phyloP scores from a whole-genome alignment of 2,888 invertebrate genomes.

The Caenorhabditis sp. region DNA sequence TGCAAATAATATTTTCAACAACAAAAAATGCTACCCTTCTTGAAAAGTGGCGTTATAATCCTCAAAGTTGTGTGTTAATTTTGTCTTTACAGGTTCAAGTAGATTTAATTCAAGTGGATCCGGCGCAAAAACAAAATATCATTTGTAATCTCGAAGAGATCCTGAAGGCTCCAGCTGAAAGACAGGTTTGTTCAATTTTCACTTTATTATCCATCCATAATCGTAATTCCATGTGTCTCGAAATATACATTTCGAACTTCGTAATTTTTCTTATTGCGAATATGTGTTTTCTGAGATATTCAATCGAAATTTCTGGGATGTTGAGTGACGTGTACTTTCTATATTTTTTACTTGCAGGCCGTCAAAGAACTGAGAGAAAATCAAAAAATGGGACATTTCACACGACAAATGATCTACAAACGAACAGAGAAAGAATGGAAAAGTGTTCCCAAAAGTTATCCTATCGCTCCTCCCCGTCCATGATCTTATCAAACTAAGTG shows the following conservation, averaged over 20 bases:
- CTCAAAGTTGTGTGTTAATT: neutral
- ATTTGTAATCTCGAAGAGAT: conserved; percentile 65
- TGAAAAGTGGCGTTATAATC: no score
- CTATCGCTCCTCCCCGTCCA: conserved; percentile 62
- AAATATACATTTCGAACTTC: no score
- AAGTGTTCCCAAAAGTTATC: conserved; percentile 67
- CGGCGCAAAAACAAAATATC: conserved; percentile 19
- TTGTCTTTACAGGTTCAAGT: conserved; percentile 56
- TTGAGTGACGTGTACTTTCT: neutral
- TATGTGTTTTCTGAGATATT: no score
- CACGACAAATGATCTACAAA: conserved; percentile 66
- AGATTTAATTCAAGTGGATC: conserved; percentile 50
- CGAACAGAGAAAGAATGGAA: conserved; percentile 67
- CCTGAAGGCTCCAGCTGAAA: conserved; percentile 64
- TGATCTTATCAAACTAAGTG: conserved; percentile 5
- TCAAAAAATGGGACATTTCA: conserved; percentile 68
- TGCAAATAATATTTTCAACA: no score
- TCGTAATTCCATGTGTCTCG: no score
- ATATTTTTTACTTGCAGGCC: conserved; percentile 16
- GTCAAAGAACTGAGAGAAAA: conserved; percentile 63
- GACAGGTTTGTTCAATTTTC: conserved; percentile 39
- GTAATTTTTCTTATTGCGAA: no score
- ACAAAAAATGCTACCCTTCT: no score
- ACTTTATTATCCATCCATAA: no score
- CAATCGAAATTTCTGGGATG: no score